These are phyloP conservation scores for Cyanoliseus patagonus DNA, from an alignment of 2,113 vertebrate species.

Conservation along the genomic window DNA sequence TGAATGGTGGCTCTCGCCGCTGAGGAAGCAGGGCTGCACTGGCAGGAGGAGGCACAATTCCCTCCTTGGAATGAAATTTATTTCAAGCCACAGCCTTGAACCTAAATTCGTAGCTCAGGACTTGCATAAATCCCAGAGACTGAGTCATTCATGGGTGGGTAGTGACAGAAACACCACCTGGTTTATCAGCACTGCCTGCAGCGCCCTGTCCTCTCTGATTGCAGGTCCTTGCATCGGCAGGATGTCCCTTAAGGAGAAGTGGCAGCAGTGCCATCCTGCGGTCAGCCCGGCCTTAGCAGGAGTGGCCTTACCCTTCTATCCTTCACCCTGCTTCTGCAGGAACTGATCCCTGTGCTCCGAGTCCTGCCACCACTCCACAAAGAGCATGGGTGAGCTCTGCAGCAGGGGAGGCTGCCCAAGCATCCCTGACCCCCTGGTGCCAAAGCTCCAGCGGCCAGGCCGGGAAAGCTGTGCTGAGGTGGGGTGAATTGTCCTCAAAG, in stretches of 20 bases:
- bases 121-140: rapidly evolving
- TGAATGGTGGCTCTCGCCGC: rapidly evolving
- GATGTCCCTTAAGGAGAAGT: neutral
- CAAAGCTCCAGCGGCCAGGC: neutral
- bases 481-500: neutral
- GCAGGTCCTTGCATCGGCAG: neutral
- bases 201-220: neutral
- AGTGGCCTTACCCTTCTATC: neutral
- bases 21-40: rapidly evolving
- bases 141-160: rapidly evolving
- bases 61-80: neutral
- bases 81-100: neutral
- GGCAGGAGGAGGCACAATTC: neutral
- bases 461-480: neutral
- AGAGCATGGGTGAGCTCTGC: rapidly evolving
- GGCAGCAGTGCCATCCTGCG: neutral
- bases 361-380: rapidly evolving
- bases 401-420: neutral
- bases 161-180: rapidly evolving
- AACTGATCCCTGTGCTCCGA: neutral
- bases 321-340: neutral
- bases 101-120: rapidly evolving
- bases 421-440: neutral
- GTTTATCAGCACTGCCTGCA: neutral
- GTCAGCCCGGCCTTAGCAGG: neutral